These are phyloP conservation scores for Passer montanus DNA, from an alignment of 2,113 vertebrate genomes.

Conservation along the genomic window DNA sequence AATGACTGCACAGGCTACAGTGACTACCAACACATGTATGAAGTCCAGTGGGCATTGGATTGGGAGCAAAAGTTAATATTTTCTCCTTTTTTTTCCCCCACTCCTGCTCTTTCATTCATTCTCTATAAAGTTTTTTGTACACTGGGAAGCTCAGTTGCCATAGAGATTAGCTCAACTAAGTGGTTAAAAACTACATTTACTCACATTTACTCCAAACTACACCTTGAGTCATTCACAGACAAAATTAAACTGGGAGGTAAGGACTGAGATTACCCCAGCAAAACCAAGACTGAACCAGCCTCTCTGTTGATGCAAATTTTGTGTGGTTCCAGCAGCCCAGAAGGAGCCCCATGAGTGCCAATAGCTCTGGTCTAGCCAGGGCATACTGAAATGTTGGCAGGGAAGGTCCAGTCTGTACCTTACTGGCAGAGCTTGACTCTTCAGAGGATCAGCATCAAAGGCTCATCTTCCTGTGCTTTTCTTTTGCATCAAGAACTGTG, in stretches of 20 bases:
- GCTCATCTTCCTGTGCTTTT: not conserved
- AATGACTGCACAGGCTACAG: not conserved
- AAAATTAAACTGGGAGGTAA: not conserved
- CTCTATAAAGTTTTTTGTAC: not conserved
- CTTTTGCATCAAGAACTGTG: not conserved
- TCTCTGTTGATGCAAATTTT: not conserved
- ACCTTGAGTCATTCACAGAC: not conserved
- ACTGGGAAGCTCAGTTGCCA: not conserved
- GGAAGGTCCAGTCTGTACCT: not conserved
- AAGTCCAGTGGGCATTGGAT: not conserved
- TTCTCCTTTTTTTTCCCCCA: rapidly evolving
- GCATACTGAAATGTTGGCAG: not conserved
- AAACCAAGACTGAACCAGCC: not conserved
- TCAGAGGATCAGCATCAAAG: constrained; percentile 23
- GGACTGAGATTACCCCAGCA: not conserved
- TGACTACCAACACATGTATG: not conserved
- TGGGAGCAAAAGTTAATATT: not conserved
- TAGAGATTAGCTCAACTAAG: not conserved
- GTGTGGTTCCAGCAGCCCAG: not conserved
- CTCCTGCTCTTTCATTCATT: not conserved
- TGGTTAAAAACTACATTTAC: not conserved
- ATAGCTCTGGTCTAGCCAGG: not conserved
- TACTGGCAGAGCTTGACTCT: not conserved
- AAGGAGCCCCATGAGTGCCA: not conserved
- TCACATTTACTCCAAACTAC: not conserved